Percentiles rank a stretch among this genome's conserved stretches.
Conservation (phyloP, 2,113 vertebrate species). For the Muntiacus muntjak region DNA sequence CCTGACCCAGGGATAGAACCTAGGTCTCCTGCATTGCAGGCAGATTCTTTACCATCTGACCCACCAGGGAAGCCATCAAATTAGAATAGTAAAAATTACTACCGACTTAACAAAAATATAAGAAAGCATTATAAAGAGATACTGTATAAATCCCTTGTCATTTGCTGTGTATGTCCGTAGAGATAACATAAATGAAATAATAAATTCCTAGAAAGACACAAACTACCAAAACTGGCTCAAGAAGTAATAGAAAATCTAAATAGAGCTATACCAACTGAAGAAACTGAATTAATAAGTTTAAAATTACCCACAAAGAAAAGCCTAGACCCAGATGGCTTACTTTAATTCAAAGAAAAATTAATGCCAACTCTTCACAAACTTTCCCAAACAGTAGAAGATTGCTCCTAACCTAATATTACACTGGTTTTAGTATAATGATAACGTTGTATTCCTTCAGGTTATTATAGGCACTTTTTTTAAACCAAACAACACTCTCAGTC, state of each 20-base stretch:
- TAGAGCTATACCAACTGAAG: not conserved
- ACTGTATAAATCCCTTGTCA: not conserved
- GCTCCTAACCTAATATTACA: not conserved
- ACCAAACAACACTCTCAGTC: constrained; percentile 26
- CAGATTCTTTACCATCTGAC: not conserved
- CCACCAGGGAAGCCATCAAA: not conserved
- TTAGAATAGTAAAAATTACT: not conserved
- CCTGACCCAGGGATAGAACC: not conserved
- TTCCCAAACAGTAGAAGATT: not conserved
- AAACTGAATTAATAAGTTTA: not conserved
- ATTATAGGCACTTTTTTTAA: not conserved
- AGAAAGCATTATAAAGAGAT: not conserved
- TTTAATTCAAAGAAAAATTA: not conserved
- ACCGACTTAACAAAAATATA: not conserved
- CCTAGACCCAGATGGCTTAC: not conserved
- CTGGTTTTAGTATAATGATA: not conserved
- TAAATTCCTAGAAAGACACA: not conserved
- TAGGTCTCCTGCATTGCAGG: not conserved
- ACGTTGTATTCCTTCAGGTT: not conserved
- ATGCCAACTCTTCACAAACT: not conserved
- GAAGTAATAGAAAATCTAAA: not conserved
- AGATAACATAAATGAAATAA: not conserved
- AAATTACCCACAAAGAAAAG: not conserved
- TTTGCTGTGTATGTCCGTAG: not conserved
- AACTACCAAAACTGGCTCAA: not conserved